Evolutionary conservation across 2,113 vertebrate species (phyloP).

Genomic region (Nesogale talazaci): DNA sequence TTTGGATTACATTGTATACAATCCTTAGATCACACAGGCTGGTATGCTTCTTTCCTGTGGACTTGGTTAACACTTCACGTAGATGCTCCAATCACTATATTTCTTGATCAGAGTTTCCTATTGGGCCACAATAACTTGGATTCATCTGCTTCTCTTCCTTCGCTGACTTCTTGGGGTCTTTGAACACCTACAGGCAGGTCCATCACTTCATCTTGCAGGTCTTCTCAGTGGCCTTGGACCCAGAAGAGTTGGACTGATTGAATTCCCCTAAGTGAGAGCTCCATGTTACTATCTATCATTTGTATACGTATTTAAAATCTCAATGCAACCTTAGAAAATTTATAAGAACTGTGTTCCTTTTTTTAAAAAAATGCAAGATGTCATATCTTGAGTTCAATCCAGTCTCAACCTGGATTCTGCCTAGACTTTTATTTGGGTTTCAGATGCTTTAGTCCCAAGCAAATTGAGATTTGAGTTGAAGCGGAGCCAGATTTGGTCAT

Average conservation of each 20-base stretch:
- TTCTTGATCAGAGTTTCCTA: background rate
- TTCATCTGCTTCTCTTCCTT: background rate
- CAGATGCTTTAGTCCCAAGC: slow-evolving; percentile 54
- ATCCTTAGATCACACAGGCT: too few relatives aligned
- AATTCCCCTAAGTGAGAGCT: background rate
- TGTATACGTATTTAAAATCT: background rate
- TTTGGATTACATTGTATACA: too few relatives aligned
- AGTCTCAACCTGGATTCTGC: background rate
- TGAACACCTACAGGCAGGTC: background rate
- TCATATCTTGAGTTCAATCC: slow-evolving; percentile 38
- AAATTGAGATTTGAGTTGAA: slow-evolving; percentile 50
- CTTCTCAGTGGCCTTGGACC: background rate
- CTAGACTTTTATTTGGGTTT: slow-evolving; percentile 54
- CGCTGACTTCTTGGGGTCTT: background rate
- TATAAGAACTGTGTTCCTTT: background rate
- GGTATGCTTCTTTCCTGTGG: too few relatives aligned
- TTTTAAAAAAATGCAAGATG: background rate
- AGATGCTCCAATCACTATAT: background rate
- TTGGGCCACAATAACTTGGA: background rate
- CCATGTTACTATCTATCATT: background rate
- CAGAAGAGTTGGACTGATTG: background rate
- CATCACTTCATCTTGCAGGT: background rate
- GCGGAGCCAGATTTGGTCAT: background rate
- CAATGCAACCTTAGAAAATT: background rate
- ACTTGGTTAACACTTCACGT: too few relatives aligned